phyloP scores from a whole-genome alignment of 2,113 vertebrate genomes.

The Artemisiospiza belli region DNA sequence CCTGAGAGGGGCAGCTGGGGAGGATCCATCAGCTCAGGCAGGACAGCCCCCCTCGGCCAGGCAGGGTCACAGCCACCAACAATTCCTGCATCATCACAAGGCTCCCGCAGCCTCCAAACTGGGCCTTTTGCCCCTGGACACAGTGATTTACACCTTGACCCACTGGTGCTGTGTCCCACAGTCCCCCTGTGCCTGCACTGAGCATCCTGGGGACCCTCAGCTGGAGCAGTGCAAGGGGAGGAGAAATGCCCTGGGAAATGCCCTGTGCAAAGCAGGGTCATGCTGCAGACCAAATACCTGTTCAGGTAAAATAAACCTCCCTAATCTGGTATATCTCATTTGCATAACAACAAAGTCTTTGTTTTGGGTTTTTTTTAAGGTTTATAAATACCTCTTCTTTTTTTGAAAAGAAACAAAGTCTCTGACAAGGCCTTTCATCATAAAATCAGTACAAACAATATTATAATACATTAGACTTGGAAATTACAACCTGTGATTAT shows the following conservation, averaged over 20 bases:
- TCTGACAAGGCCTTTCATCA: conserved; percentile 65
- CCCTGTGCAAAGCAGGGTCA: neutral
- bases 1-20: neutral
- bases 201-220: neutral
- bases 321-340: neutral
- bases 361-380: neutral
- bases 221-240: accelerated
- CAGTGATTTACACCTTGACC: neutral
- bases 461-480: conserved; percentile 76
- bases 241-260: neutral
- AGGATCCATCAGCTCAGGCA: neutral
- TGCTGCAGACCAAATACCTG: neutral
- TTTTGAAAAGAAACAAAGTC: conserved; percentile 64
- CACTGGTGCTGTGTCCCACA: neutral
- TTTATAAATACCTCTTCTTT: conserved; percentile 44
- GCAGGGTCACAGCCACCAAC: neutral
- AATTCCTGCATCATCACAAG: neutral
- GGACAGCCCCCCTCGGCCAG: neutral
- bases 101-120: neutral
- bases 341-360: neutral
- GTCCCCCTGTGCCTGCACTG: neutral
- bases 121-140: neutral
- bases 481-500: conserved; percentile 67
- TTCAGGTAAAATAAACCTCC: conserved; percentile 26
- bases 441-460: conserved; percentile 65